These are phyloP conservation scores for Coregonus suidteri DNA, from an alignment of 2,797 vertebrate species.

Conservation along the genomic window DNA sequence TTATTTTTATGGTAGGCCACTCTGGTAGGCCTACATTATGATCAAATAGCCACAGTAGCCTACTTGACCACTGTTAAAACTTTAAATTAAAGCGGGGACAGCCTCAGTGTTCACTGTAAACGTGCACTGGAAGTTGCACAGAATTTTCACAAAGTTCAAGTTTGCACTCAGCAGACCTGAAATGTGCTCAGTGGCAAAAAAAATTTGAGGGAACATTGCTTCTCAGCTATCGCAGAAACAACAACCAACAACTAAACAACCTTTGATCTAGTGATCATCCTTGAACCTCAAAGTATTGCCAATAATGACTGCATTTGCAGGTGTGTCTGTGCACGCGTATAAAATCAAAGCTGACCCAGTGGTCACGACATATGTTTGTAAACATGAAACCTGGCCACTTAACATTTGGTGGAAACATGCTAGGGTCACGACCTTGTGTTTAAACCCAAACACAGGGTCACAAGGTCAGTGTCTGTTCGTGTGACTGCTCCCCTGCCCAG, in stretches of 20 bases:
- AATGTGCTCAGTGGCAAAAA: no score
- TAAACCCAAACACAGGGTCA: conserved; percentile 24
- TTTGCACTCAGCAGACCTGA: no score
- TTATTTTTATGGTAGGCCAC: no score
- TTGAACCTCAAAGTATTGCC: background rate
- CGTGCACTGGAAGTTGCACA: no score
- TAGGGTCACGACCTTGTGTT: background rate
- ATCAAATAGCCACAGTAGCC: no score
- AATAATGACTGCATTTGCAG: background rate
- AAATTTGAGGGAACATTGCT: no score
- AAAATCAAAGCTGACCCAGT: background rate
- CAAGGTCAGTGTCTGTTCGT: conserved; percentile 6
- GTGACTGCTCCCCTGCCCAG: conserved; percentile 2
- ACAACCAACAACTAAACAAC: conserved; percentile 1
- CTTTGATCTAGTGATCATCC: background rate
- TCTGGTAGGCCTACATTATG: no score
- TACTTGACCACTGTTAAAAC: no score
- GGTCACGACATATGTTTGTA: background rate
- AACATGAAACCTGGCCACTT: background rate
- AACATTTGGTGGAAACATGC: conserved; percentile 9
- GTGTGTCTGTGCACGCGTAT: background rate
- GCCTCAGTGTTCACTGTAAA: no score
- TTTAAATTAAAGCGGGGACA: no score
- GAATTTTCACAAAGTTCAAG: no score
- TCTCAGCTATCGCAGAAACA: background rate